Evolutionary conservation across 2,113 vertebrate genomes (phyloP), one percentile per base, ranked within the genome.

Genomic region (Pelvicachromis taeniatus): DNA sequence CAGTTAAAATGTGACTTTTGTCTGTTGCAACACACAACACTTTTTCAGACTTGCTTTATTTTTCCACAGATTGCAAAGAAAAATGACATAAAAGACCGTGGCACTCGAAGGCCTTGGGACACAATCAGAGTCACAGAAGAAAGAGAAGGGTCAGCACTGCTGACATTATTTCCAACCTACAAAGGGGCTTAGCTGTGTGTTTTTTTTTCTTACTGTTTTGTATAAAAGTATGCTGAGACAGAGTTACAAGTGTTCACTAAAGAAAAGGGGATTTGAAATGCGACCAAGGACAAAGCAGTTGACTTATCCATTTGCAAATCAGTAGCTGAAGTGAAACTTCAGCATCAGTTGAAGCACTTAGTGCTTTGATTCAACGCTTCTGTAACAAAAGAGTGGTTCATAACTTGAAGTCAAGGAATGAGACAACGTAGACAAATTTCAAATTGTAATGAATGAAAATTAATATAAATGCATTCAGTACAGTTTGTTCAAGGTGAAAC

Each of bases 1-100:
- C 81, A 84, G 82, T 89, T 85, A 78, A 91, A 87, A 83, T 70
- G 33, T 70, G 85, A 88, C 82, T 93, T 87, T 55, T 11, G 5
- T 88, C 82, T n/a, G 48, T 78, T 11, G 45, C 40, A 56, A 83
- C 6, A 75, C 31, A 82, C 3, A 35, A 19, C 33, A 73, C 68
- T 59, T 77, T 77, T 81, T 70, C 26, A 50, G 3, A 63, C 58
- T 23, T 58, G 38, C 73, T 85, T 79, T 50, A 42, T 85, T 84
- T 91, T 91, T 85, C 48, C 29, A 50, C 45, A 21, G 52, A 82
- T 48, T 26, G 4, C 58, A 84, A 83, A 80, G 70, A 87, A 85
- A 87, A 87, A 87, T 84, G 77, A 61, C 63, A 86, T 10, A 75
- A 79, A 81, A 73, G 11, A 26, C 48, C 4, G 21, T 12, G 58